phyloP scores from a whole-genome alignment of 2,797 vertebrate species.

The Pteropus rufus region DNA sequence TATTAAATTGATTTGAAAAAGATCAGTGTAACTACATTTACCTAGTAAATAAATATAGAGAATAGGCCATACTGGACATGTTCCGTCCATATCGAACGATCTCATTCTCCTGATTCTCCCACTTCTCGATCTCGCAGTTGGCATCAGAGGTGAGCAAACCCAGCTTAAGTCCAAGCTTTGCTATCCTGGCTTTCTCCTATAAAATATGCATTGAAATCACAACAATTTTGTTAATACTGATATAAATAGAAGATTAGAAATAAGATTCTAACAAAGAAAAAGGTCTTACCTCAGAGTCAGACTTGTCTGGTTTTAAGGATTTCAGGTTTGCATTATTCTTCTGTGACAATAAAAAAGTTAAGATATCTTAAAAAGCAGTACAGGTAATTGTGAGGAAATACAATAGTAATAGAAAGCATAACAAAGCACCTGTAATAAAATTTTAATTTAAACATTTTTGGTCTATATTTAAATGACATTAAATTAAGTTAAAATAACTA shows the following conservation, averaged over 20 bases:
- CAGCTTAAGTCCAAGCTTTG: conserved; percentile 94
- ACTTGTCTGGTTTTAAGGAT: conserved; percentile 91
- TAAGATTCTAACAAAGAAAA: neutral
- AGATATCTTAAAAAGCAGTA: neutral
- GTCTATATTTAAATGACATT: neutral
- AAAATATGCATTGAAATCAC: conserved; percentile 53
- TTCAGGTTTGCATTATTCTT: conserved; percentile 94
- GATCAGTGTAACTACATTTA: conserved; percentile 73
- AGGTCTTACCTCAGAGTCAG: conserved; percentile 93
- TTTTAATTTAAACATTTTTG: neutral
- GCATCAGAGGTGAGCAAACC: conserved; percentile 92
- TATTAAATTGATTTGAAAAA: neutral
- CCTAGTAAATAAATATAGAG: conserved; percentile 98
- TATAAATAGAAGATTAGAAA: neutral
- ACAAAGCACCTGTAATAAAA: neutral
- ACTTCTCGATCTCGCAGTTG: conserved; percentile 94
- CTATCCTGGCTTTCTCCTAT: conserved; percentile 94
- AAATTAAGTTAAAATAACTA: neutral
- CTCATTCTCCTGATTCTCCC: conserved; percentile 95
- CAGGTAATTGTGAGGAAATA: neutral
- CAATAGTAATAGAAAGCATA: neutral
- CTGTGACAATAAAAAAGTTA: conserved; percentile 83
- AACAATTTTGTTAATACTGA: neutral
- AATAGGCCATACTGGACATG: conserved; percentile 95
- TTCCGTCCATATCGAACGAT: conserved; percentile 90